These are phyloP conservation scores for Clepsis dumicolana DNA, from an alignment of 2,888 invertebrate species.

Conservation along the genomic window DNA sequence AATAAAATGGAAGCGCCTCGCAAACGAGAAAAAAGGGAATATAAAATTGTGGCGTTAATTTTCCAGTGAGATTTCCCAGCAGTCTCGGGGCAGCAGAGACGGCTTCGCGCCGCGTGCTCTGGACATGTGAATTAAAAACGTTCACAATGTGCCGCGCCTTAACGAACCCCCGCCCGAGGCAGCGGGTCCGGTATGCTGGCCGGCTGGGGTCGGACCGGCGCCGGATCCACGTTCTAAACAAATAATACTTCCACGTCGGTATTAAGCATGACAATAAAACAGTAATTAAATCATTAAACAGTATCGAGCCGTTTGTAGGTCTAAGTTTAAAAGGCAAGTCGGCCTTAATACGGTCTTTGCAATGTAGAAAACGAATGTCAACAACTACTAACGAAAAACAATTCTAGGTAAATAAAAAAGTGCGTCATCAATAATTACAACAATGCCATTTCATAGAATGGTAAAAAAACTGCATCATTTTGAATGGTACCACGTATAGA, in stretches of 20 bases:
- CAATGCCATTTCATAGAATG: conserved; percentile 13
- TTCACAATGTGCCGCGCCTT: conserved; percentile 80
- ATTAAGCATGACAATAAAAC: not conserved
- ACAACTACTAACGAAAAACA: not conserved
- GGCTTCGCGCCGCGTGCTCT: conserved; percentile 70
- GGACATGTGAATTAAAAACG: conserved; percentile 85
- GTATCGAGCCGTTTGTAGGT: not conserved
- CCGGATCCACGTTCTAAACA: not conserved
- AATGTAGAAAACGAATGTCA: not conserved
- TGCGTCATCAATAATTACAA: not conserved
- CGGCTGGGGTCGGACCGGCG: conserved; percentile 43
- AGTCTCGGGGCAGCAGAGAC: conserved; percentile 64
- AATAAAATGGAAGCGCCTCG: conserved; percentile 79
- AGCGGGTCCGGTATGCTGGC: conserved; percentile 46
- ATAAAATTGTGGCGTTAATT: conserved; percentile 83
- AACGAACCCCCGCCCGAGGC: conserved; percentile 69
- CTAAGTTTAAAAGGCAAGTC: not conserved
- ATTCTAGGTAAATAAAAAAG: not conserved
- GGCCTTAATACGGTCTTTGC: not conserved
- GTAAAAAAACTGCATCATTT: conserved; percentile 29
- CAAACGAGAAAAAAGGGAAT: conserved; percentile 70
- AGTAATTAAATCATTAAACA: not conserved
- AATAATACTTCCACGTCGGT: not conserved
- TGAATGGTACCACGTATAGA: not conserved
- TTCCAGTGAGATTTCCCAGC: conserved; percentile 84